These are phyloP conservation scores for Phycodurus eques DNA, from an alignment of 2,113 vertebrate species.

Conservation along the genomic window DNA sequence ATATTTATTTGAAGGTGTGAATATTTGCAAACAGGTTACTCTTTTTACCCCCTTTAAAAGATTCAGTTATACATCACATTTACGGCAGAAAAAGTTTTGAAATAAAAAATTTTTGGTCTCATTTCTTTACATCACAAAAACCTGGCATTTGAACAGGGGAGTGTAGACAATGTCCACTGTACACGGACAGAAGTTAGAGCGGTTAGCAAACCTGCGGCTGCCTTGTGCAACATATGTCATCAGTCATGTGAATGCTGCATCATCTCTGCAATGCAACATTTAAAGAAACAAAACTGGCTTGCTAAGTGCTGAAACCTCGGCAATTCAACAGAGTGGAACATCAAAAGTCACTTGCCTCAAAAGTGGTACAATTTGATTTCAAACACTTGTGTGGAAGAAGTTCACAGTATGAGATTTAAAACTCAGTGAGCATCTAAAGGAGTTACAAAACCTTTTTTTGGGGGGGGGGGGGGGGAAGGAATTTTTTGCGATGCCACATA, in stretches of 20 bases:
- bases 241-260: conserved; percentile 21
- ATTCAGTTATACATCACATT: too few species aligned
- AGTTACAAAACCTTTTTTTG: background rate
- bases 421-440: background rate
- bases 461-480: too few species aligned
- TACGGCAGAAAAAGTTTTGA: background rate
- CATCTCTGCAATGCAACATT: conserved; percentile 9
- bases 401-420: background rate
- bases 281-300: conserved; percentile 3
- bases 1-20: too few species aligned
- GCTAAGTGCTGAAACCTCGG: background rate
- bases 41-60: too few species aligned
- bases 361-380: background rate
- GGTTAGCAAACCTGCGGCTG: conserved; percentile 36
- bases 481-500: background rate
- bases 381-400: background rate
- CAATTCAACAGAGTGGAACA: background rate
- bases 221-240: conserved; percentile 36
- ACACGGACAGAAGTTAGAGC: conserved; percentile 8
- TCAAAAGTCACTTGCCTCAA: background rate
- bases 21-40: too few species aligned
- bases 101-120: too few species aligned
- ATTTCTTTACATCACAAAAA: too few species aligned
- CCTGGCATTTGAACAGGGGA: background rate
- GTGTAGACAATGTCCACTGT: background rate